phyloP scores from a whole-genome alignment of 2,888 invertebrate genomes.

The Auanema freiburgensis region DNA sequence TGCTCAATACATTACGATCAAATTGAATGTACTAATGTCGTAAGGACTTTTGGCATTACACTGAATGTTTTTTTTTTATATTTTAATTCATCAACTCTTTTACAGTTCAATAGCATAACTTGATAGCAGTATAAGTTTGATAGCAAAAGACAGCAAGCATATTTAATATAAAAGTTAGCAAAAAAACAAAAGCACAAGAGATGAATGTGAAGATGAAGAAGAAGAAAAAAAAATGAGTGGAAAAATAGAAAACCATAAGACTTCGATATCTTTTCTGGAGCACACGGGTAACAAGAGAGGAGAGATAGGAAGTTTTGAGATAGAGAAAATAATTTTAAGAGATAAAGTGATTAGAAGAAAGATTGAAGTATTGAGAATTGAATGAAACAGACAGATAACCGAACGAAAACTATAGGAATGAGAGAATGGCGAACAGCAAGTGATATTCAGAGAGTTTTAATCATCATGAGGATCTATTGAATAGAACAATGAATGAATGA shows the following conservation, averaged over 20 bases:
- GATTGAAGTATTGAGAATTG: too few species aligned
- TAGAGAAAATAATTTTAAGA: not conserved
- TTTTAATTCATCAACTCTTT: constrained; percentile 7
- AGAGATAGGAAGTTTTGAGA: constrained; percentile 1
- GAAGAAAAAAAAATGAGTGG: not conserved
- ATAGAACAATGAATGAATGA: not conserved
- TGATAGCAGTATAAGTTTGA: not conserved
- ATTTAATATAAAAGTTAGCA: too few species aligned
- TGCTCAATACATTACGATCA: too few species aligned
- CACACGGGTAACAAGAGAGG: not conserved
- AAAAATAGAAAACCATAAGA: constrained; percentile 1
- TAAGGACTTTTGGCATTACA: too few species aligned
- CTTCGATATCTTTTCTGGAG: too few species aligned
- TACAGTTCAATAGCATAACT: constrained; percentile 16
- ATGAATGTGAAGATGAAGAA: not conserved
- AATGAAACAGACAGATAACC: too few species aligned
- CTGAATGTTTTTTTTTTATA: too few species aligned
- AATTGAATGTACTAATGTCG: too few species aligned
- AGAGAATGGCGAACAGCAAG: not conserved
- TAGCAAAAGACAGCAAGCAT: too few species aligned
- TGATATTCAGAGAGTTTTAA: too few species aligned
- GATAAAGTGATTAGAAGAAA: not conserved
- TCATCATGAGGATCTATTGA: not conserved
- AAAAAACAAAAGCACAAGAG: not conserved
- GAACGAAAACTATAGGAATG: too few species aligned